Evolutionary conservation across 2,888 invertebrate genomes (phyloP).

Genomic region (Drosophila affinis): DNA sequence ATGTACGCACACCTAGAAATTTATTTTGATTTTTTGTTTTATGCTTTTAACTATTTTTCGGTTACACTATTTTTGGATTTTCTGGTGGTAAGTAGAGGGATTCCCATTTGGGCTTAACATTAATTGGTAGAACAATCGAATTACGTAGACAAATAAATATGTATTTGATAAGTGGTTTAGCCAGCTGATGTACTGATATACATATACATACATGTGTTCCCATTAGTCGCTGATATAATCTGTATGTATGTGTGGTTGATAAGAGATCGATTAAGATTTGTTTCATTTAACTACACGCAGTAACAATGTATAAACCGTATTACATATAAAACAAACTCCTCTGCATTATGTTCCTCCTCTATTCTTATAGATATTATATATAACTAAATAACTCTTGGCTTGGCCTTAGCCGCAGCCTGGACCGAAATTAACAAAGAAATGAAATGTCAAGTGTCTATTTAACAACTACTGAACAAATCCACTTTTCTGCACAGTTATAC

Average conservation of each 20-base stretch:
- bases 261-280: conserved; percentile 43
- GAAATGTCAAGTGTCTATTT: conserved; percentile 6
- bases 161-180: conserved; percentile 26
- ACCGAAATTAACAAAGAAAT: conserved; percentile 24
- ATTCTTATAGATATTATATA: conserved; percentile 2
- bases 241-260: conserved; percentile 12
- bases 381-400: conserved; percentile 6
- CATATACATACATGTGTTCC: conserved; percentile 47
- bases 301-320: conserved; percentile 70
- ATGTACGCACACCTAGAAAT: conserved; percentile 72
- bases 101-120: conserved; percentile 14
- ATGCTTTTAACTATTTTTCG: conserved; percentile 48
- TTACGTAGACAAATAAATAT: conserved; percentile 71
- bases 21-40: conserved; percentile 49
- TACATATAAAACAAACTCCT: conserved; percentile 42
- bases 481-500: background rate
- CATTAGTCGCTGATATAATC: conserved; percentile 54
- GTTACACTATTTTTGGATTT: conserved; percentile 39
- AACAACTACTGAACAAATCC: background rate
- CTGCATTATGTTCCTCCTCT: no score
- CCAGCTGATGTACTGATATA: conserved; percentile 28
- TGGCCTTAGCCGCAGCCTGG: background rate
- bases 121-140: conserved; percentile 66
- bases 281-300: conserved; percentile 65
- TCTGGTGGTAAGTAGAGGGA: conserved; percentile 23